Conservation (phyloP, 2,797 vertebrate species). For the Liasis olivaceus region DNA sequence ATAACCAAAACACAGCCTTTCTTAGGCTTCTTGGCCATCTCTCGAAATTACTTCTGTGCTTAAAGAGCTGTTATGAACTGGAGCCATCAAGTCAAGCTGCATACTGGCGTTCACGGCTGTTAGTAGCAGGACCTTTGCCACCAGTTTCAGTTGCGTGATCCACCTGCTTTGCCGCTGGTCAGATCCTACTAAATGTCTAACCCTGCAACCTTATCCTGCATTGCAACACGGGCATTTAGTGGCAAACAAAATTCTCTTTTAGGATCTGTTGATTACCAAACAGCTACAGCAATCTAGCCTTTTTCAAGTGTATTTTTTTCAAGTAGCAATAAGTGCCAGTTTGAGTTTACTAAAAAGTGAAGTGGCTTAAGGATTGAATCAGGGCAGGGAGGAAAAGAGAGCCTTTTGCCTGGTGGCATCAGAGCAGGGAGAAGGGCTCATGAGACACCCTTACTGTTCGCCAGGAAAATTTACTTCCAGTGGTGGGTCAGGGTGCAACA, state of each 20-base stretch:
- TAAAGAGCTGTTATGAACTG: neutral
- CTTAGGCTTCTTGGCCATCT: neutral
- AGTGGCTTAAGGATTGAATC: conserved; percentile 15
- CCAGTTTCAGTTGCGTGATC: neutral
- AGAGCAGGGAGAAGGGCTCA: neutral
- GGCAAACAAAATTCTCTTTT: conserved; percentile 25
- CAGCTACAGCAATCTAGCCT: conserved; percentile 25
- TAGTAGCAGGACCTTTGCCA: neutral
- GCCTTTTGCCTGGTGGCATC: neutral
- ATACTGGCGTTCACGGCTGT: neutral
- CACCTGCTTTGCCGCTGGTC: neutral
- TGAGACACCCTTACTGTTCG: neutral
- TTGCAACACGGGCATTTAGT: conserved; percentile 36
- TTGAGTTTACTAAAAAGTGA: conserved; percentile 30
- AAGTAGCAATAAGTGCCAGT: conserved; percentile 44
- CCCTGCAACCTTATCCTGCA: conserved; percentile 19
- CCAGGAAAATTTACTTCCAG: conserved; percentile 2
- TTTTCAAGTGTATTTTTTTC: conserved; percentile 34
- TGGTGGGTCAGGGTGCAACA: conserved; percentile 13
- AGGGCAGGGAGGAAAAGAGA: conserved; percentile 18
- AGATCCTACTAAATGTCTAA: conserved; percentile 15
- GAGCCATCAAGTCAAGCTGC: neutral
- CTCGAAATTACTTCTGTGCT: neutral
- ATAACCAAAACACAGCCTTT: neutral
- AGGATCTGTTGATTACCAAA: conserved; percentile 7